These are phyloP conservation scores for Holothuria leucospilota DNA, from an alignment of 53 echinoderm and acorn worm species.

Conservation along the genomic window DNA sequence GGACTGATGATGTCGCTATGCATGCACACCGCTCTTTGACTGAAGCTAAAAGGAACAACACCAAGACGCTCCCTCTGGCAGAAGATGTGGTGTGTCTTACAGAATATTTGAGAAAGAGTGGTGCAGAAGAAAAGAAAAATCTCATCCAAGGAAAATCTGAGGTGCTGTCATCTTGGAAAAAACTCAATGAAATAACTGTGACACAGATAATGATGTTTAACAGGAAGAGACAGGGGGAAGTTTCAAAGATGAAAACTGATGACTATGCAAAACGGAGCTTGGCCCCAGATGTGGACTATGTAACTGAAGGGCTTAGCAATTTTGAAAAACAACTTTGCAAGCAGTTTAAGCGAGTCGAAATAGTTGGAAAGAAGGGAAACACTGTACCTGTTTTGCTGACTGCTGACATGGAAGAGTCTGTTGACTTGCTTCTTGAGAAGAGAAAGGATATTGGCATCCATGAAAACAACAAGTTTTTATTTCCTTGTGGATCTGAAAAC, in stretches of 20 bases:
- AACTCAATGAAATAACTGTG: constrained; percentile 66
- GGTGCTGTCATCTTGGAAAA: constrained; percentile 56
- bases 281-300: constrained; percentile 49
- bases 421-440: constrained; percentile 40
- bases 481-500: constrained; percentile 46
- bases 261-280: constrained; percentile 53
- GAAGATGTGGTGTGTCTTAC: constrained; percentile 59
- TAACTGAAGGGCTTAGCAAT: constrained; percentile 57
- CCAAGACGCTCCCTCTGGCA: constrained; percentile 54
- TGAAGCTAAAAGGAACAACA: constrained; percentile 44
- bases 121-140: constrained; percentile 52
- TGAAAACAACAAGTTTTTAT: constrained; percentile 62
- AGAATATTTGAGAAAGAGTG: constrained; percentile 55
- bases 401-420: constrained; percentile 46
- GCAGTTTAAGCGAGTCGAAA: constrained; percentile 64
- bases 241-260: constrained; percentile 61
- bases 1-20: constrained; percentile 46
- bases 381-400: constrained; percentile 70
- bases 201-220: constrained; percentile 72
- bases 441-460: constrained; percentile 57
- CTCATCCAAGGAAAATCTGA: constrained; percentile 19
- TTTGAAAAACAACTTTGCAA: constrained; percentile 69
- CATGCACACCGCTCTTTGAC: constrained; percentile 50
- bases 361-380: constrained; percentile 66
- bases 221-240: constrained; percentile 65